A percentile compares a stretch with the other conserved stretches of the same genome.
Conservation (phyloP, 2,888 invertebrate genomes). For the Pammene aurita region DNA sequence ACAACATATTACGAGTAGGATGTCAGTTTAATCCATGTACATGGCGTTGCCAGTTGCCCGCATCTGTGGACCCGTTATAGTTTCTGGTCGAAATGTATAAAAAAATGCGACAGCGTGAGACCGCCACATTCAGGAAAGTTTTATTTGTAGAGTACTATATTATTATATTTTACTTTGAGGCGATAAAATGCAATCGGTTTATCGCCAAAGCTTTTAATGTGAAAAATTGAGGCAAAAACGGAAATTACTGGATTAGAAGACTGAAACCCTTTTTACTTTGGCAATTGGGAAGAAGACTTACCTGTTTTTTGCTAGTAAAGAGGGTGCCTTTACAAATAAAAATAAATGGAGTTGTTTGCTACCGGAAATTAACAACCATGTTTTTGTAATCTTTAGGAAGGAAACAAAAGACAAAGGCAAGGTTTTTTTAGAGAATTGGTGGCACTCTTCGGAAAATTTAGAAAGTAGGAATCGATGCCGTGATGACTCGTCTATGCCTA, state of each 20-base stretch:
- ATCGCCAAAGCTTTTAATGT: not conserved
- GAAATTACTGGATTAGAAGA: conserved; percentile 12
- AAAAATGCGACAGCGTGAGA: no score
- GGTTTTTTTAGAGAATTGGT: no score
- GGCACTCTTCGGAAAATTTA: not conserved
- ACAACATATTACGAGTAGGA: not conserved
- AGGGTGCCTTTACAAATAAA: not conserved
- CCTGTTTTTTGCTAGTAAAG: not conserved
- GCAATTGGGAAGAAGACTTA: not conserved
- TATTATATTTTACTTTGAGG: conserved; percentile 3
- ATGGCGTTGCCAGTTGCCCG: no score
- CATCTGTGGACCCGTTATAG: no score
- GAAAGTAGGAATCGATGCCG: no score
- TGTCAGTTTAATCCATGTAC: not conserved
- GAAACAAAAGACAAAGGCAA: not conserved
- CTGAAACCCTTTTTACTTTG: conserved; percentile 5
- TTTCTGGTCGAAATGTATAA: no score
- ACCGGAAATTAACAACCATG: not conserved
- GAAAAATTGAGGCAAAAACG: not conserved
- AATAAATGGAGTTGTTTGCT: not conserved
- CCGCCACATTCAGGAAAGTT: no score
- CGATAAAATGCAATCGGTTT: conserved; percentile 13
- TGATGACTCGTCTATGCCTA: no score
- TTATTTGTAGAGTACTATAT: not conserved
- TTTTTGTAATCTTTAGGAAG: not conserved